phyloP scores from a whole-genome alignment of 2,113 vertebrate genomes.

The Ophiodon elongatus region DNA sequence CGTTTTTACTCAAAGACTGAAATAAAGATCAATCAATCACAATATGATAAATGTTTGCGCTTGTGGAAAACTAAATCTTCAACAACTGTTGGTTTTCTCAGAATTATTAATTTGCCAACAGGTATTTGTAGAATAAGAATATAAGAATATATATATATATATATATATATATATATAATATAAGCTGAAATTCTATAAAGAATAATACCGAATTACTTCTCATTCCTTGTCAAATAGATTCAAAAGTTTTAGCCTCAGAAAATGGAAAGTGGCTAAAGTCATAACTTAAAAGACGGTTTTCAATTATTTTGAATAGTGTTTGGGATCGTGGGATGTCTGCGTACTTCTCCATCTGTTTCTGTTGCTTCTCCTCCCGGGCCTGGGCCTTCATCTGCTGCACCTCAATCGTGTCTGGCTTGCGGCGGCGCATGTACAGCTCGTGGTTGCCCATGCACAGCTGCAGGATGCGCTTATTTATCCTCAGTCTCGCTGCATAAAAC shows the following conservation, averaged over 20 bases:
- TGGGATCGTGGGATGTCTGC: background rate
- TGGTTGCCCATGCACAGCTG: conserved; percentile 99
- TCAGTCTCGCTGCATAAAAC: conserved; percentile 94
- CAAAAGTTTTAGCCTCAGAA: background rate
- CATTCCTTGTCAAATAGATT: background rate
- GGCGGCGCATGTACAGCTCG: conserved; percentile 95
- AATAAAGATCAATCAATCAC: background rate
- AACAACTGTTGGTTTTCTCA: background rate
- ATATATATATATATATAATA: background rate
- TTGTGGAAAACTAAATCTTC: background rate
- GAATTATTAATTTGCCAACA: background rate
- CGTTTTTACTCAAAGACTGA: too few relatives aligned
- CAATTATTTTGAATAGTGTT: background rate
- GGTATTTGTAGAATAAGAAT: background rate
- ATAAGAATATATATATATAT: too few relatives aligned
- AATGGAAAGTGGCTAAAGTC: too few relatives aligned
- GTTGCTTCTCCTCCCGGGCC: conserved; percentile 94
- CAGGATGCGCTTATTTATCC: conserved; percentile 97
- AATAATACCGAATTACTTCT: background rate
- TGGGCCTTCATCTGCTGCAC: conserved; percentile 99
- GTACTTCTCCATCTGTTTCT: conserved; percentile 92
- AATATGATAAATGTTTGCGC: background rate
- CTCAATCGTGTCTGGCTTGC: conserved; percentile 97
- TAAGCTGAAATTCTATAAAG: background rate
- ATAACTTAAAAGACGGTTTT: background rate